These are phyloP conservation scores for Halcyon chelicuti DNA, from an alignment of 2,797 vertebrate genomes.

Conservation along the genomic window DNA sequence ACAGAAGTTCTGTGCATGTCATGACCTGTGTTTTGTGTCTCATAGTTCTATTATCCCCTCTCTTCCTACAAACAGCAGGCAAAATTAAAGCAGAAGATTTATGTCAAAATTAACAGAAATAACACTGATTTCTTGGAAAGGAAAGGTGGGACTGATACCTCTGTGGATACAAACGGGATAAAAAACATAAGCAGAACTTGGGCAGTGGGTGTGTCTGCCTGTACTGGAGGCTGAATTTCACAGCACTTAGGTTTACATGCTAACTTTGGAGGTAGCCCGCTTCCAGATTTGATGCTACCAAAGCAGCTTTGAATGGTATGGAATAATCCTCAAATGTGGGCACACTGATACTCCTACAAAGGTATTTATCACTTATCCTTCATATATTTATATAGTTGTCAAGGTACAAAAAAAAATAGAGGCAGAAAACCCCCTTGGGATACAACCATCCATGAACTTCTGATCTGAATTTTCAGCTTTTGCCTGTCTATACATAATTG, in stretches of 20 bases:
- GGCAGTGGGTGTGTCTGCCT: background rate
- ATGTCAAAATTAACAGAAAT: background rate
- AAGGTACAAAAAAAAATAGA: background rate
- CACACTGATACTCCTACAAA: background rate
- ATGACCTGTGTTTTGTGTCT: background rate
- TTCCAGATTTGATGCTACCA: background rate
- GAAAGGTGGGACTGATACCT: background rate
- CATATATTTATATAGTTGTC: background rate
- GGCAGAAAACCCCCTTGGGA: background rate
- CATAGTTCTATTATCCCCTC: background rate
- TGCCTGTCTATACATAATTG: background rate
- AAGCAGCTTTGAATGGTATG: background rate
- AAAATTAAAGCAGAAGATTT: background rate
- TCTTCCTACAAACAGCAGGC: background rate
- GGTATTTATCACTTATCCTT: background rate
- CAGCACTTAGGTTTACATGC: background rate
- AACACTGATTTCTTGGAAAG: background rate
- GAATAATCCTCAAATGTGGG: background rate
- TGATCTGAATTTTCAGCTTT: constrained; percentile 25
- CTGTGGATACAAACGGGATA: background rate
- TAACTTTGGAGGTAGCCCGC: background rate
- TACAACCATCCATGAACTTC: background rate
- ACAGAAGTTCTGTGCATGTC: background rate
- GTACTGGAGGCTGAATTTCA: background rate
- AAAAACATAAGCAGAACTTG: background rate